Base-by-base conservation (phyloP, 2,888 invertebrate genomes). In the Augochlorella aurata region DNA sequence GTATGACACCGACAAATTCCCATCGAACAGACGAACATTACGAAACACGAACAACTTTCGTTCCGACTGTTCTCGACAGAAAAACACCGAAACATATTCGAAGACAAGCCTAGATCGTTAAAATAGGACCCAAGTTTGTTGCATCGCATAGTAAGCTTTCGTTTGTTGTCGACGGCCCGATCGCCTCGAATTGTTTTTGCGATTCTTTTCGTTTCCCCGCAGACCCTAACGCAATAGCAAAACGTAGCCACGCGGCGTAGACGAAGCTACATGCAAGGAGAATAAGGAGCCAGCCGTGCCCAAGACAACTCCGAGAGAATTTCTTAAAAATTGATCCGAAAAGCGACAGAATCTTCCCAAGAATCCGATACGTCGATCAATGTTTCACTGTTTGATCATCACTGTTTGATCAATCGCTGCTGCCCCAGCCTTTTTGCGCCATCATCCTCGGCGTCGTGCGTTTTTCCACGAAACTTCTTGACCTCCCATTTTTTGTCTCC, bases 301-400 rank as follows among this genome's bases (percentile, higher is more conserved):
- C 52, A 12, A 21, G 58, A 58, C 12, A 38, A 21, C 0, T 38
- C 24, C 14, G 16, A 29, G 29, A 61, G 24, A 61, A 61, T 29
- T 2, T 52, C 52, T 52, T n/a, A 9, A 18, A 9, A n/a, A n/a
- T 16, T 1, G 16, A 29, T 61, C 16, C 61, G 18, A 44, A 38
- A 44, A 63, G 63, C 44, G 63, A 63, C 63, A 63, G 63, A 63
- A 63, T 38, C 63, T 29, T 63, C 63, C 38, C 63, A n/a, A 63
- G 8, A 44, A 44, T 38, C 63, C 63, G 38, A 54, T 16, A 12
- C 50, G 24, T 61, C 72, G 58, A 63, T 69, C 47, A 61, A 73
- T 63, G 72, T 47, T 73, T 45, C 47, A 47, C 67, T 8, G 45
- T 67, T 38, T 67, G 72, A 61, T 50, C 21, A 74, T 38, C 38